Percentiles rank a stretch among this genome's conserved stretches.
These are phyloP conservation scores for Poecilia latipinna DNA, from an alignment of 2,113 vertebrate genomes.

Conservation along the genomic window DNA sequence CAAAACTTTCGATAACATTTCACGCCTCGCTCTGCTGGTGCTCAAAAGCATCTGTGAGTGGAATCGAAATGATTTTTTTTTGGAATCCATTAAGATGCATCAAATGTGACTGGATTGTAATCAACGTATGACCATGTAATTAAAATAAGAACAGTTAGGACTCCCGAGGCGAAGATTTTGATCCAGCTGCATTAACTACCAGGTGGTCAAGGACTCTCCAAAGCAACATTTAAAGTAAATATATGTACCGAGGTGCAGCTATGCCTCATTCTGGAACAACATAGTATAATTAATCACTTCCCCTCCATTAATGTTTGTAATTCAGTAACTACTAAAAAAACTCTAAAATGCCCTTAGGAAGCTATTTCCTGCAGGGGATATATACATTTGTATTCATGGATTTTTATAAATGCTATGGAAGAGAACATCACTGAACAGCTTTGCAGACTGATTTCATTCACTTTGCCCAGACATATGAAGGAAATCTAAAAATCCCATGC, in stretches of 20 bases:
- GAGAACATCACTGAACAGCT: neutral
- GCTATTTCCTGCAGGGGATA: neutral
- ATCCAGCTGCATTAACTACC: conserved; percentile 18
- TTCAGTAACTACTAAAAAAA: neutral
- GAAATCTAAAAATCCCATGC: neutral
- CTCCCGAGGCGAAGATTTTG: conserved; percentile 19
- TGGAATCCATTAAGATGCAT: conserved; percentile 29
- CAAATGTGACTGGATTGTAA: conserved; percentile 15
- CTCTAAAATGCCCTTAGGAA: neutral
- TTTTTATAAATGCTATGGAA: neutral
- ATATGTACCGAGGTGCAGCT: neutral
- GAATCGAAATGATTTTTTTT: neutral
- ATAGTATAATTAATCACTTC: neutral
- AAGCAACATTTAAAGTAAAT: conserved; percentile 5
- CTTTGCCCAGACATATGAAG: neutral
- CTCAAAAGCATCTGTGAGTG: conserved; percentile 17
- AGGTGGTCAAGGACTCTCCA: conserved; percentile 21
- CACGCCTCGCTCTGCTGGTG: conserved; percentile 1
- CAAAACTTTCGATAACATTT: neutral
- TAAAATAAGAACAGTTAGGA: conserved; percentile 16
- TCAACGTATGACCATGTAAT: conserved; percentile 13
- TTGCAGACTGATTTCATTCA: neutral
- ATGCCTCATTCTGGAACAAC: neutral
- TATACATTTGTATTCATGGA: neutral
- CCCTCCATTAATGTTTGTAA: conserved; percentile 1